A percentile compares a stretch with the other conserved stretches of the same genome.
phyloP scores from a whole-genome alignment of 2,888 invertebrate genomes.

The Drosophila mimica region DNA sequence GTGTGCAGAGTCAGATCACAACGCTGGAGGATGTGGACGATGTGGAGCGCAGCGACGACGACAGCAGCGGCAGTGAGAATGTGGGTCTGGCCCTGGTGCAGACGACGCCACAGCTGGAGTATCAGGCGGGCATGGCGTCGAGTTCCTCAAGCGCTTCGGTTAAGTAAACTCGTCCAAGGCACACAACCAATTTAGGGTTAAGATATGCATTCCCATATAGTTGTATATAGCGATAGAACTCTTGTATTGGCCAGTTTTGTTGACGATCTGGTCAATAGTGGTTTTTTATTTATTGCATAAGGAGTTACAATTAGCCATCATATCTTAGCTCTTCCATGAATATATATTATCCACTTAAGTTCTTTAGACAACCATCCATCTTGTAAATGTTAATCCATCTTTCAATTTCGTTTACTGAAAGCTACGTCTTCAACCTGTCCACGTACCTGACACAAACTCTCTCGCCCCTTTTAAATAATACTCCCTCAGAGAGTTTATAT shows the following conservation, averaged over 20 bases:
- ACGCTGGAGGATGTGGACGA: conserved; percentile 78
- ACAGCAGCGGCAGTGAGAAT: conserved; percentile 58
- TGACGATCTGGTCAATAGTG: conserved; percentile 5
- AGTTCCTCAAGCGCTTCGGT: conserved; percentile 73
- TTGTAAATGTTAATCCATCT: conserved; percentile 54
- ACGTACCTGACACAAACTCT: conserved; percentile 65
- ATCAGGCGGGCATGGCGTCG: conserved; percentile 50
- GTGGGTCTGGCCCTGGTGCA: conserved; percentile 63
- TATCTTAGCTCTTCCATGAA: conserved; percentile 75
- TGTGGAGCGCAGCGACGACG: conserved; percentile 44
- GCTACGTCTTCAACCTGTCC: conserved; percentile 74
- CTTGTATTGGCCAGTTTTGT: conserved; percentile 15
- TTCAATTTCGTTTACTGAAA: conserved; percentile 47
- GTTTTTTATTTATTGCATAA: conserved; percentile 30
- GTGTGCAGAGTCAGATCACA: conserved; percentile 77
- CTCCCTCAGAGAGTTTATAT: not conserved
- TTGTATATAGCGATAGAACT: conserved; percentile 24
- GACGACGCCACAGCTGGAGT: conserved; percentile 63
- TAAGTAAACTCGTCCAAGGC: conserved; percentile 58
- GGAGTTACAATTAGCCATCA: conserved; percentile 56
- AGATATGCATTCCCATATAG: conserved; percentile 20
- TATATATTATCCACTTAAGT: conserved; percentile 42
- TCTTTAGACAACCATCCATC: conserved; percentile 33
- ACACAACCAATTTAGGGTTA: conserved; percentile 38
- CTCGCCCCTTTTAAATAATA: conserved; percentile 6